These are phyloP conservation scores for Drosophila nigricruria DNA, from an alignment of 2,888 invertebrate genomes.

Conservation along the genomic window DNA sequence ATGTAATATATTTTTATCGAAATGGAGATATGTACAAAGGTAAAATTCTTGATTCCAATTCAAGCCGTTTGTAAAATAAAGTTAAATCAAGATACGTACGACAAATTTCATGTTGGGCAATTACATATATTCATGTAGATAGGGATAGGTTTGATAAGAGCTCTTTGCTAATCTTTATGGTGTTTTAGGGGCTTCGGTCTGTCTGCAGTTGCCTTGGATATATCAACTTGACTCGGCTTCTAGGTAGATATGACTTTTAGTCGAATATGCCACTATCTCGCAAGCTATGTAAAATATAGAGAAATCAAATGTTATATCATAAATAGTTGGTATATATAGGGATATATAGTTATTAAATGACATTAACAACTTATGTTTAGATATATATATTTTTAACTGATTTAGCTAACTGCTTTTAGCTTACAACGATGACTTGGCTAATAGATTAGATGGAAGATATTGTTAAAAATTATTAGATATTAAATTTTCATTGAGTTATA, in stretches of 20 bases:
- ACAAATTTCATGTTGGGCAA: conserved; percentile 7
- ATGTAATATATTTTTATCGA: conserved; percentile 54
- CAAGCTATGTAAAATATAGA: conserved; percentile 38
- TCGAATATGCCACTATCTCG: conserved; percentile 63
- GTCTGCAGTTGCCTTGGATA: neutral
- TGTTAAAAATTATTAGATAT: neutral
- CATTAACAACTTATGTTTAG: neutral
- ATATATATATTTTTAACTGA: neutral
- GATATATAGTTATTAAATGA: neutral
- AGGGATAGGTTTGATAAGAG: conserved; percentile 44
- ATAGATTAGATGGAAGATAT: neutral
- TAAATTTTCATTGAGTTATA: no score
- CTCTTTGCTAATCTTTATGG: conserved; percentile 47
- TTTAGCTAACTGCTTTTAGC: neutral
- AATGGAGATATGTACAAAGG: conserved; percentile 45
- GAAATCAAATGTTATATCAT: conserved; percentile 1
- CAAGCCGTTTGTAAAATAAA: conserved; percentile 64
- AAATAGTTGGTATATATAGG: neutral
- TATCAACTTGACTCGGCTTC: neutral
- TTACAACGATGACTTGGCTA: neutral
- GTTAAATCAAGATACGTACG: conserved; percentile 49
- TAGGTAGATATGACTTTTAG: conserved; percentile 36
- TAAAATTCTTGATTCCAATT: conserved; percentile 28
- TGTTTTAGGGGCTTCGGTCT: conserved; percentile 13
- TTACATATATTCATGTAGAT: conserved; percentile 14